phyloP scores from a whole-genome alignment of 37 sponge, comb jelly and placozoan species.

The Dysidea cf. avara region DNA sequence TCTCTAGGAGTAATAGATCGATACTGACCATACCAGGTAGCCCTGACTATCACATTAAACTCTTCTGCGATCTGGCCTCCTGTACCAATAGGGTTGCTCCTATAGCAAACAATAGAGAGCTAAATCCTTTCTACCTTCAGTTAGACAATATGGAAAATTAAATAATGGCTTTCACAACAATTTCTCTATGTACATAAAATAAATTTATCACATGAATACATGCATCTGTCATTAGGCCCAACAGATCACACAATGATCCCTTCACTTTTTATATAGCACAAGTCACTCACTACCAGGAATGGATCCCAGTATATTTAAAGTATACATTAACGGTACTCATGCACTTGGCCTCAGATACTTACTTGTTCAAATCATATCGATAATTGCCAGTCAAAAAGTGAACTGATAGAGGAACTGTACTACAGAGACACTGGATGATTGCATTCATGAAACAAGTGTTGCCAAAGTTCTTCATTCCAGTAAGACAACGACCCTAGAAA shows the following conservation, averaged over 20 bases:
- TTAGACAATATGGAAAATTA: not conserved
- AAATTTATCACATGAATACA: not conserved
- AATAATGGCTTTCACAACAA: not conserved
- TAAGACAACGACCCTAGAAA: constrained; percentile 46
- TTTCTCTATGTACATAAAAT: not conserved
- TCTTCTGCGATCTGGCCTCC: constrained; percentile 88
- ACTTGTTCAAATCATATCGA: constrained; percentile 64
- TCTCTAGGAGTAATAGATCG: constrained; percentile 82
- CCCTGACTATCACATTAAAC: constrained; percentile 75
- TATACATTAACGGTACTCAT: too few species aligned
- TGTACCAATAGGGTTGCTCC: constrained; percentile 67
- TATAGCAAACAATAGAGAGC: constrained; percentile 2
- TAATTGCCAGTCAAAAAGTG: constrained; percentile 57
- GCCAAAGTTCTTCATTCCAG: constrained; percentile 84
- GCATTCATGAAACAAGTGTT: constrained; percentile 94
- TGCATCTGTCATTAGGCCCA: too few species aligned
- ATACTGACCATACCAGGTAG: constrained; percentile 80
- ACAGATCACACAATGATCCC: too few species aligned
- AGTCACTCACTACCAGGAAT: too few species aligned
- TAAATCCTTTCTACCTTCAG: constrained; percentile 4
- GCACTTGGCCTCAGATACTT: too few species aligned
- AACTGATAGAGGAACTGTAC: constrained; percentile 46
- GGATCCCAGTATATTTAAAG: too few species aligned
- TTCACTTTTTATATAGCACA: too few species aligned
- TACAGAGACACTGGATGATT: constrained; percentile 78